Base-by-base conservation (phyloP, 2,888 invertebrate genomes). In the Helleia helle region DNA sequence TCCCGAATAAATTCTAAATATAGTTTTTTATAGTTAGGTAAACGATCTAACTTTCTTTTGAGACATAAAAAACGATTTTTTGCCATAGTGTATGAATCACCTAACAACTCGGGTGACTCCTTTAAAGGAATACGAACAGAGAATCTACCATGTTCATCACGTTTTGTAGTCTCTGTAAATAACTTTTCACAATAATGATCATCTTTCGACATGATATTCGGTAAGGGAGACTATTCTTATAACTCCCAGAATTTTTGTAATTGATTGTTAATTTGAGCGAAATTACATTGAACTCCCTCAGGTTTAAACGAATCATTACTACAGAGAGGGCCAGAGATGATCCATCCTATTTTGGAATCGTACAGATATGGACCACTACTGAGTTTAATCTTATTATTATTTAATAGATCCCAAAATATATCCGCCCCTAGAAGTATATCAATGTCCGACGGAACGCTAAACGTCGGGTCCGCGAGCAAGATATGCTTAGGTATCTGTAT, bases 271-370 rank as follows among this genome's bases (percentile, higher is more conserved):
- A 48, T 26, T 3, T 37, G 34, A 1, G 44, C 13, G 37, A 50
- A 44, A 15, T 53, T 50, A 43, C 51, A 53, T 1, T 40, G 41
- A 22, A 47, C 15, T 1, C 1, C 17, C 15, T 17, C 17, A 1
- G n/a, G n/a, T n/a, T n/a, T n/a, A n/a, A n/a, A n/a, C n/a, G n/a
- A n/a, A n/a, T n/a, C n/a, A n/a, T 29, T 24, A 2, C 12, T 29
- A 26, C 30, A 11, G 8, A 52, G 30, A 7, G 48, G 41, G 6
- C 53, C 54, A 0, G 52, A 46, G 2, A 56, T 31, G 1, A 54
- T 29, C 52, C 53, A 56, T 0, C 54, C 56, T 37, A 54, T 36
- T 11, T 40, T 25, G 4, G 54, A 49, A 24, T 53, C 45, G 26
- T 49, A 48, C 27, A 54, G 31, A 26, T 31, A 51, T 3, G 54